Conservation (phyloP, 2,888 invertebrate species). For the Aphidoletes aphidimyza region DNA sequence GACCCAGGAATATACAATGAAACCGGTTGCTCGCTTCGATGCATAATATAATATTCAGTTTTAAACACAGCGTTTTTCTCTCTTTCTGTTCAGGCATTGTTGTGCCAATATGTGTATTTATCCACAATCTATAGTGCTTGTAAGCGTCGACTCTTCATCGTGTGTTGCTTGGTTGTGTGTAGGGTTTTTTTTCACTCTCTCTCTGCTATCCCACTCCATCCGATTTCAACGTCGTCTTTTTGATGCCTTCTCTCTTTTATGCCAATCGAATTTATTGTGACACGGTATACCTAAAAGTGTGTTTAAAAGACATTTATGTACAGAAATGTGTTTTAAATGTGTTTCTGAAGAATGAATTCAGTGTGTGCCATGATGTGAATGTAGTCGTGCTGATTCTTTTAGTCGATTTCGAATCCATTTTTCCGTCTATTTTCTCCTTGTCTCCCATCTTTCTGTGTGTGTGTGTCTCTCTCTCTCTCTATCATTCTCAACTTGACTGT, state of each 20-base stretch:
- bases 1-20: constrained; percentile 38
- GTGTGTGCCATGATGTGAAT: background rate
- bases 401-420: constrained; percentile 22
- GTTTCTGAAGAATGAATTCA: background rate
- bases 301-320: constrained; percentile 51
- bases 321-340: constrained; percentile 49
- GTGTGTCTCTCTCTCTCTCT: background rate
- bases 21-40: constrained; percentile 51
- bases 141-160: background rate
- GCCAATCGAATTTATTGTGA: constrained; percentile 51
- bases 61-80: constrained; percentile 32
- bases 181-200: background rate
- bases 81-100: background rate
- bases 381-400: background rate
- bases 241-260: constrained; percentile 30
- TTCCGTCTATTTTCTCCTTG: background rate
- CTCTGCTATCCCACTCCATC: no score
- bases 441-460: background rate
- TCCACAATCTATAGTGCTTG: constrained; percentile 36
- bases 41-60: constrained; percentile 51
- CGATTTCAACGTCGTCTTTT: no score
- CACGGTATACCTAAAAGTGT: constrained; percentile 42
- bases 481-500: background rate
- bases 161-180: background rate
- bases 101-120: constrained; percentile 46